These are phyloP conservation scores for Lamellibrachia columna DNA, from an alignment of 2,888 invertebrate species.

Conservation along the genomic window DNA sequence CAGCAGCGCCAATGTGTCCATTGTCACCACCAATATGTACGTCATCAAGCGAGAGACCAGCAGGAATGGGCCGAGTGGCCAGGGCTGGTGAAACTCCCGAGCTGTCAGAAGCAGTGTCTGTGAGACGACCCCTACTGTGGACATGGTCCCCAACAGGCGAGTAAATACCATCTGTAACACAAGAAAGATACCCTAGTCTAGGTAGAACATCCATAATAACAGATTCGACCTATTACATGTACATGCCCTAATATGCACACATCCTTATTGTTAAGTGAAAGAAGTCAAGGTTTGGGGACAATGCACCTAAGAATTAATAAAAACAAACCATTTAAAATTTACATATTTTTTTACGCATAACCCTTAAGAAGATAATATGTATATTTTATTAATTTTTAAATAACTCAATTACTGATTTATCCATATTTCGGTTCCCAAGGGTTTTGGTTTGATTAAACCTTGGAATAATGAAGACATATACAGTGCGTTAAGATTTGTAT, in stretches of 20 bases:
- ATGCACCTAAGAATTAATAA: too few species aligned
- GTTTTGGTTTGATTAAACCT: too few species aligned
- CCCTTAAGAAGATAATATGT: too few species aligned
- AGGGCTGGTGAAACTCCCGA: neutral
- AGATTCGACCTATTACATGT: too few species aligned
- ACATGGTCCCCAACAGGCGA: neutral
- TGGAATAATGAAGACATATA: too few species aligned
- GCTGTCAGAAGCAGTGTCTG: neutral
- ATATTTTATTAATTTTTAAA: too few species aligned
- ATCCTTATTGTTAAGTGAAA: neutral
- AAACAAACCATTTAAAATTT: too few species aligned
- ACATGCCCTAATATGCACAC: neutral
- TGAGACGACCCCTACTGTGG: constrained; percentile 4
- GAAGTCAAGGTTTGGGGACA: too few species aligned
- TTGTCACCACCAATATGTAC: neutral
- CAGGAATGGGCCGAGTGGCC: neutral
- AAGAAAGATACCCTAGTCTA: neutral
- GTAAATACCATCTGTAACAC: neutral
- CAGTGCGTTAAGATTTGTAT: too few species aligned
- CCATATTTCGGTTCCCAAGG: too few species aligned
- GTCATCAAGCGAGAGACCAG: neutral
- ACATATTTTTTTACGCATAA: too few species aligned
- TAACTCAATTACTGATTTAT: too few species aligned
- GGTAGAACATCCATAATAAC: neutral
- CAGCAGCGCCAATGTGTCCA: neutral